A percentile compares a stretch with the other conserved stretches of the same genome.
Conservation (phyloP, 23 tunicate species). For the Styela plicata region DNA sequence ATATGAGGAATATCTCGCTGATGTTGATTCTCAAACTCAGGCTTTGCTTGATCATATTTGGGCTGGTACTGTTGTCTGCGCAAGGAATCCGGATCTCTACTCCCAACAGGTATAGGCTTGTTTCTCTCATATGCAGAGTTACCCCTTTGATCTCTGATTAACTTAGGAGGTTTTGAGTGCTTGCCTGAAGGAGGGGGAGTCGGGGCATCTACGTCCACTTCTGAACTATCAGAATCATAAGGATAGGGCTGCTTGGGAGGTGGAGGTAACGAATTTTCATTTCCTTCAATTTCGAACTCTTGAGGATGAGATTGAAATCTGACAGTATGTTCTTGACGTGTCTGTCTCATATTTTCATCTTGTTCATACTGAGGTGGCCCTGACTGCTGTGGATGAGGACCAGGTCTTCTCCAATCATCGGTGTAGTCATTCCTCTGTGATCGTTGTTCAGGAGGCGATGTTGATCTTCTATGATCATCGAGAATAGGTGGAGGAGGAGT, state of each 20-base stretch:
- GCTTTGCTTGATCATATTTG: background rate
- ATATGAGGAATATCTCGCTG: background rate
- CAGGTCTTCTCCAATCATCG: constrained; percentile 23
- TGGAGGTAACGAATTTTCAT: background rate
- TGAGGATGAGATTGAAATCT: constrained; percentile 9
- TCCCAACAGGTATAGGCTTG: constrained; percentile 18
- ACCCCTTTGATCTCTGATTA: background rate
- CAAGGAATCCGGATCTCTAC: background rate
- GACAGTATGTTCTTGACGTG: background rate
- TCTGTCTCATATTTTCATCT: background rate
- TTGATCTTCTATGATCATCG: background rate
- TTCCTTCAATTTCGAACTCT: constrained; percentile 33
- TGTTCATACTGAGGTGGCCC: background rate
- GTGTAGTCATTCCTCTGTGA: background rate
- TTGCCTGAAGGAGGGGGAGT: constrained; percentile 63
- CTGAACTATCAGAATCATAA: constrained; percentile 72
- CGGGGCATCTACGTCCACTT: constrained; percentile 84
- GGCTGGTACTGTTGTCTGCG: background rate
- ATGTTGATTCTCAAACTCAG: background rate
- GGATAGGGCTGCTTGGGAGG: constrained; percentile 47
- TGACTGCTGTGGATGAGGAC: background rate
- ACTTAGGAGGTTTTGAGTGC: background rate
- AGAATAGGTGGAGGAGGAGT: constrained; percentile 37
- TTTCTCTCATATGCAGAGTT: constrained; percentile 20
- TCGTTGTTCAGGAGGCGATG: background rate